phyloP scores from a whole-genome alignment of 2,113 vertebrate genomes.

The Ceyx margarethae region DNA sequence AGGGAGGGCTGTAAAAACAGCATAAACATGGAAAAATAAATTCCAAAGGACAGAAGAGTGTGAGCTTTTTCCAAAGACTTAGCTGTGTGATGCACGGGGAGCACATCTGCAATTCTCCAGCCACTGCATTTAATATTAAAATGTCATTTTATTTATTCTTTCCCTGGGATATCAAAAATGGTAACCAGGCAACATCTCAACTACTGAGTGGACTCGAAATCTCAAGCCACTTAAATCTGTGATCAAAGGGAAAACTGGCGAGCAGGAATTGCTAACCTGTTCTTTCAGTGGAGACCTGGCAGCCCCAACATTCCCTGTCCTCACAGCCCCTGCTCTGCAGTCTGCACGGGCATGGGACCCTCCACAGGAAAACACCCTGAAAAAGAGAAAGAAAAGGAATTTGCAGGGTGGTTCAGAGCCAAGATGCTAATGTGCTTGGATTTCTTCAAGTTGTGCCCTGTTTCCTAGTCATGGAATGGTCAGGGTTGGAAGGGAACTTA shows the following conservation, averaged over 20 bases:
- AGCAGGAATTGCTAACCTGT: neutral
- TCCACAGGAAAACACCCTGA: neutral
- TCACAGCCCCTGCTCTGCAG: neutral
- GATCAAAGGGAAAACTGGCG: neutral
- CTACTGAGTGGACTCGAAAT: neutral
- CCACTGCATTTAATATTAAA: neutral
- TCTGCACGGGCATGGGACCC: neutral
- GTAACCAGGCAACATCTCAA: constrained; percentile 33
- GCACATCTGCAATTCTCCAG: neutral
- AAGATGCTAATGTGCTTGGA: neutral
- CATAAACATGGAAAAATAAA: too few relatives aligned
- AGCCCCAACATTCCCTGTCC: neutral
- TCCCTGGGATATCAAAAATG: neutral
- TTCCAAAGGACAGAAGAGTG: neutral
- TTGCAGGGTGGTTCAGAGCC: neutral
- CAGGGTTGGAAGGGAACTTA: too few relatives aligned
- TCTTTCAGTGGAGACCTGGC: neutral
- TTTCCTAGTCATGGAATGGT: too few relatives aligned
- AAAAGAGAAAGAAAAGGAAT: neutral
- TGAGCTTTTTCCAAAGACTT: neutral
- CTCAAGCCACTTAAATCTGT: neutral
- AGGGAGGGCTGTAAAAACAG: neutral
- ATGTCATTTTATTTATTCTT: constrained; percentile 6
- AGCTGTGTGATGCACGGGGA: neutral
- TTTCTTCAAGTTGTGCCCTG: too few relatives aligned